Percentiles rank a stretch among this genome's conserved stretches.
phyloP scores from a whole-genome alignment of 2,113 vertebrate genomes.

The Strix uralensis region DNA sequence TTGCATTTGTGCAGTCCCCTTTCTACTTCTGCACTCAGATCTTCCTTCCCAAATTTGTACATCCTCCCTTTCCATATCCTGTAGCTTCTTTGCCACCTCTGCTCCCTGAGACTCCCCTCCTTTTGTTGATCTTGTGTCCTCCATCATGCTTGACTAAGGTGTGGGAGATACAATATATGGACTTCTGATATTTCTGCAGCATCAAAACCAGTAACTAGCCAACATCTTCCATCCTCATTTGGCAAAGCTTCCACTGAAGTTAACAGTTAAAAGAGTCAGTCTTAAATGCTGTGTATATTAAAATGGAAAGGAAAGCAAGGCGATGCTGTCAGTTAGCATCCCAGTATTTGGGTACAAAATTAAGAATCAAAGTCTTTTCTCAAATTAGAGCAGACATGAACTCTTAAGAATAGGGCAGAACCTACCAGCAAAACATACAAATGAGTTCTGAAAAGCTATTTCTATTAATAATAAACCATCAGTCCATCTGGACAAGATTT shows the following conservation, averaged over 20 bases:
- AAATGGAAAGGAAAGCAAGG: conserved; percentile 9
- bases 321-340: conserved; percentile 27
- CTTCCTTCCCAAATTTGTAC: neutral
- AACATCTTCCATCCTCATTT: neutral
- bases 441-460: conserved; percentile 19
- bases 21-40: neutral
- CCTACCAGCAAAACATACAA: conserved; percentile 20
- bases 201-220: neutral
- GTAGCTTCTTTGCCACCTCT: neutral
- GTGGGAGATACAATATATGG: accelerated
- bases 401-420: neutral
- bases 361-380: conserved; percentile 6
- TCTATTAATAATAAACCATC: conserved; percentile 18
- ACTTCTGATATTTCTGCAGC: neutral
- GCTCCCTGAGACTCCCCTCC: neutral
- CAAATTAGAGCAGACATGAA: conserved; percentile 14
- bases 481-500: neutral
- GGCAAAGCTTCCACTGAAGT: neutral
- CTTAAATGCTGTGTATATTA: conserved; percentile 3
- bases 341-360: neutral
- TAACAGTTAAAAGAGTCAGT: neutral
- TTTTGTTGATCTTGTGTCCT: neutral
- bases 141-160: neutral
- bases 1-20: neutral
- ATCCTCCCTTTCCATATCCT: neutral